Conservation (phyloP, 2,113 vertebrate genomes). For the Athene cunicularia region DNA sequence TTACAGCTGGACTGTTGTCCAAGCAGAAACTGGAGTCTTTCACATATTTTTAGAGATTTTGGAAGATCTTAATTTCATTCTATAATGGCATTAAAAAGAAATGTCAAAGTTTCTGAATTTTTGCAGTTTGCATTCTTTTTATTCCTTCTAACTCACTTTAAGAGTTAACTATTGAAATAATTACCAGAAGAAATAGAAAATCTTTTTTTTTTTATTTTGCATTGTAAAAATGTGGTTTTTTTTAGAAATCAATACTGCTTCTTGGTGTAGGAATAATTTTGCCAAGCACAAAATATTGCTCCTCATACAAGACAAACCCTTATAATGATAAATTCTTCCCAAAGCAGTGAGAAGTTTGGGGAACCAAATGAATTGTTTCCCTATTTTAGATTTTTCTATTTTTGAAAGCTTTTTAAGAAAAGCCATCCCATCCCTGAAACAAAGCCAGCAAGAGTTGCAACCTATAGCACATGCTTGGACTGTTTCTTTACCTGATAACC, state of each 20-base stretch:
- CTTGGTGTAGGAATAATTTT: not conserved
- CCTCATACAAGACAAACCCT: not conserved
- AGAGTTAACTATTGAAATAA: not conserved
- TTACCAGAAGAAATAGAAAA: not conserved
- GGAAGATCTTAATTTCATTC: not conserved
- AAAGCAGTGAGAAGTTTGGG: not conserved
- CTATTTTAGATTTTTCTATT: not conserved
- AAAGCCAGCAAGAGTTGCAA: not conserved
- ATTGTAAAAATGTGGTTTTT: not conserved
- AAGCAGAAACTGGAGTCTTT: not conserved
- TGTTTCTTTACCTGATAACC: not conserved
- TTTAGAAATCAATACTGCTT: fast-evolving
- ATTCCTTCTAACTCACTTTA: not conserved
- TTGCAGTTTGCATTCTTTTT: not conserved
- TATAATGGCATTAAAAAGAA: not conserved
- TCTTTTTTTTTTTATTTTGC: not conserved
- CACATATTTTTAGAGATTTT: not conserved
- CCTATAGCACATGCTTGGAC: not conserved
- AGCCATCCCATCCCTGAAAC: not conserved
- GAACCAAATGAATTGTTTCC: not conserved
- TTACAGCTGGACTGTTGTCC: not conserved
- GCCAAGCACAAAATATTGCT: not conserved
- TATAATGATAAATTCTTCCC: not conserved
- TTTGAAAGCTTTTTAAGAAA: not conserved
- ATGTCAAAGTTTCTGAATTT: not conserved